Conservation (phyloP, 2,113 vertebrate genomes). For the Procavia capensis region DNA sequence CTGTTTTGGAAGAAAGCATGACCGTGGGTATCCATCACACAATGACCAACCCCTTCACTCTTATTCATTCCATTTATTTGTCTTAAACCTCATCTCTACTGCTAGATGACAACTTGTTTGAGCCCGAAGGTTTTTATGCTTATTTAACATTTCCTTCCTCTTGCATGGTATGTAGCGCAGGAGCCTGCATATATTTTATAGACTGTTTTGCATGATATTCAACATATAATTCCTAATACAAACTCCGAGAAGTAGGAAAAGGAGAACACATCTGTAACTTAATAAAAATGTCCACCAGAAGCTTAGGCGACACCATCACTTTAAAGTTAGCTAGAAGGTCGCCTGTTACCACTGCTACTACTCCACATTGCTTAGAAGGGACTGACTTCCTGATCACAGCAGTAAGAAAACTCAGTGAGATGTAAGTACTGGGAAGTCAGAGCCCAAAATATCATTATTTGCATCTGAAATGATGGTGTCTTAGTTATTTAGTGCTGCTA, state of each 20-base stretch:
- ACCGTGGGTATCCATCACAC: neutral
- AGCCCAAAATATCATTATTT: neutral
- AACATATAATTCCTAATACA: neutral
- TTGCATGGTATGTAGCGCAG: neutral
- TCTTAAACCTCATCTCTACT: neutral
- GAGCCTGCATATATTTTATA: neutral
- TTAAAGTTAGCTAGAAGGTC: neutral
- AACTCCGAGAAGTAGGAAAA: neutral
- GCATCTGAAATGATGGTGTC: neutral
- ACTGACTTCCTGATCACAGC: too few relatives aligned
- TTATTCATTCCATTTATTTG: neutral
- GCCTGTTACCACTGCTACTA: neutral
- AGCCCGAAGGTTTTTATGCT: neutral
- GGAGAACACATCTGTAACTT: neutral
- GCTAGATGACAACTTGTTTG: neutral
- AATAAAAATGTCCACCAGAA: neutral
- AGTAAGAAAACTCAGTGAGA: neutral
- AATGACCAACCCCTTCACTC: neutral
- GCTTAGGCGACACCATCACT: neutral
- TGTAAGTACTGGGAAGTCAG: neutral
- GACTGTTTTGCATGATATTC: neutral
- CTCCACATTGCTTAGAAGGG: neutral
- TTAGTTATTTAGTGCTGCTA: too few relatives aligned
- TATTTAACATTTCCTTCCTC: neutral
- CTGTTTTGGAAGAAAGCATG: constrained; percentile 65